Evolutionary conservation across 2,113 vertebrate genomes (phyloP), one percentile per base, ranked within the genome.

Genomic region (Gymnocephalus cernua): DNA sequence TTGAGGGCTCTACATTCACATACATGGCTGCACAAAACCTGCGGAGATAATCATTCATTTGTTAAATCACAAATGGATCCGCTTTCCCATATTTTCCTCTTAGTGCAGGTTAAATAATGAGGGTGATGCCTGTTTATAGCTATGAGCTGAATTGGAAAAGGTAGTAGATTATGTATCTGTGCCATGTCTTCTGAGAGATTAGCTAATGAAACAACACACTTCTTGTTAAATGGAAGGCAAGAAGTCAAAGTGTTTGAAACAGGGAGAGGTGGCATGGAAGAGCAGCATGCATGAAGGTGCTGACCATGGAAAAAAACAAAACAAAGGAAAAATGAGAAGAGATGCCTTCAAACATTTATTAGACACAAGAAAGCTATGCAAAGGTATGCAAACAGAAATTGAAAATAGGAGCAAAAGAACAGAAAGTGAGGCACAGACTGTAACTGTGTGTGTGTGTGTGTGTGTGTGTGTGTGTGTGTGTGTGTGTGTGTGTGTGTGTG

Each of bases 121-220:
- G 35, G 21, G 6, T 66, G 79, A 71, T 71, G 74, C 86, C 41
- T 76, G 79, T 88, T 86, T 74, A 53, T 69, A 69, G 76, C 89
- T 73, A 21, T 13, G 62, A 88, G 84, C 62, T 51, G 51, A 69
- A 88, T 76, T 1, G 54, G 13, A 18, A 71, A 59, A 72, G 63
- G 76, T 41, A 54, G 68, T n/a, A 65, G 80, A 58, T 51, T 57
- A 62, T 45, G 77, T 88, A 91, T 90, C 86, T 88, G 86, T 92
- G 91, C 86, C 89, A 81, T 8, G 82, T 89, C 89, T 89, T 90
- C 84, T 66, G 92, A 91, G 90, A 91, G 86, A 93, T 87, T 82
- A 64, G 35, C 79, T 83, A 88, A 91, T 73, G 77, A 77, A 78
- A 84, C 77, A 78, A 59, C 19, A 57, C 84, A 63, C 71, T 38